phyloP scores from a whole-genome alignment of 2,888 invertebrate genomes.

The Ptychoptera albimana region DNA sequence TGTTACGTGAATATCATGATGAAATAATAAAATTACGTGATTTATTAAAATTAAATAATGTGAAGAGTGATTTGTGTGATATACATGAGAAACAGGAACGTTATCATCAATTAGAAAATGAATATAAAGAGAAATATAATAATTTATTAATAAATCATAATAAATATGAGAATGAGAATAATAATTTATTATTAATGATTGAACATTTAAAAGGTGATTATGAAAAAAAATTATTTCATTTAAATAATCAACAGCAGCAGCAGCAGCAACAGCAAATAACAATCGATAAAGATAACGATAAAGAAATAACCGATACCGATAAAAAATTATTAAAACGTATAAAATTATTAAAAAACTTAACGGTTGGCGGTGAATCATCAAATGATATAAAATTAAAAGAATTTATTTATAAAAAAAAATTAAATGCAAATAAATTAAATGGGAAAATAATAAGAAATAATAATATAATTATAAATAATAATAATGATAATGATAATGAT shows the following conservation, averaged over 20 bases:
- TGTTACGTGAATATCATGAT: constrained; percentile 67
- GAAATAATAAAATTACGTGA: constrained; percentile 53
- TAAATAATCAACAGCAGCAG: constrained; percentile 8
- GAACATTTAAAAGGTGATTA: constrained; percentile 15
- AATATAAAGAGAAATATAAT: constrained; percentile 27
- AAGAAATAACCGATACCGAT: constrained; percentile 1
- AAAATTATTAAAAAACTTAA: constrained; percentile 49
- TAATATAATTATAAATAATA: not conserved
- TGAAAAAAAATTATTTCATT: constrained; percentile 15
- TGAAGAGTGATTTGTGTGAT: not conserved
- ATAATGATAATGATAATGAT: too few relatives aligned
- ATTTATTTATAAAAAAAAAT: constrained; percentile 45
- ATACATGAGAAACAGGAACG: not conserved
- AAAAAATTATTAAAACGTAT: constrained; percentile 22
- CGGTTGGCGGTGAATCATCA: constrained; percentile 67
- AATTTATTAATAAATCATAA: constrained; percentile 23
- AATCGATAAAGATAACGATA: constrained; percentile 3
- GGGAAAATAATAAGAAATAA: constrained; percentile 1
- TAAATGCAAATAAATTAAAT: constrained; percentile 46
- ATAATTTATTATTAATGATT: constrained; percentile 17
- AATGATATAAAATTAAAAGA: constrained; percentile 56
- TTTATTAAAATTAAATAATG: constrained; percentile 15
- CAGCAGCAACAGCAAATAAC: constrained; percentile 5
- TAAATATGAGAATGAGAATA: constrained; percentile 16
- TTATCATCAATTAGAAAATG: constrained; percentile 13